Base-by-base conservation (phyloP, 2,888 invertebrate genomes). In the Pristionchus fissidentatus region DNA sequence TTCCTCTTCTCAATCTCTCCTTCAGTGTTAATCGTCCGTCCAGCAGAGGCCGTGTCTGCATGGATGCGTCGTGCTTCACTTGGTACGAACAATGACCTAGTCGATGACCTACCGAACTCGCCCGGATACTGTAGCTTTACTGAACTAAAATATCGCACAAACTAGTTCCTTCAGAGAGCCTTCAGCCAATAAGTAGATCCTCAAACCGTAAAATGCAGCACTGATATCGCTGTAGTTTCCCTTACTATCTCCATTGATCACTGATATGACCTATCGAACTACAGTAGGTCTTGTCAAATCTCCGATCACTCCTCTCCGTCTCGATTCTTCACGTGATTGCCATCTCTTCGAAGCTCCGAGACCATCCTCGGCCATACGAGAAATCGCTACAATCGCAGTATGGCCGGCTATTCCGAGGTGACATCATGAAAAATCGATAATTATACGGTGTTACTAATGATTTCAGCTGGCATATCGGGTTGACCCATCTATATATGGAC, bases 401-500 rank as follows among this genome's bases (percentile, higher is more conserved):
- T 89, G 89, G 89, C 89, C 89, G 13, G 89, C 89, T 29, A 78
- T 89, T 41, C 89, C 89, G 35, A 89, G 89, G 89, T 89, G 83
- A 52, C 13, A 15, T 10, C 49, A 49, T n/a, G n/a, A n/a, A n/a
- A n/a, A n/a, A 0, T n/a, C 38, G 15, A 7, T 8, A n/a, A 22
- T 41, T 43, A 38, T 41, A 60, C 60, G 8, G 32, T 8, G 10
- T 1, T n/a, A n/a, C n/a, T n/a, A n/a, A n/a, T n/a, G n/a, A n/a
- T n/a, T n/a, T n/a, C n/a, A n/a, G n/a, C n/a, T n/a, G n/a, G n/a
- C n/a, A n/a, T n/a, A n/a, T n/a, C n/a, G n/a, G n/a, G n/a, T n/a
- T n/a, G n/a, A n/a, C n/a, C n/a, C n/a, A n/a, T n/a, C n/a, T n/a
- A n/a, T n/a, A n/a, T n/a, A n/a, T n/a, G n/a, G n/a, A n/a, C n/a